phyloP scores from a whole-genome alignment of 2,113 vertebrate genomes.

The Pontoporia blainvillei region DNA sequence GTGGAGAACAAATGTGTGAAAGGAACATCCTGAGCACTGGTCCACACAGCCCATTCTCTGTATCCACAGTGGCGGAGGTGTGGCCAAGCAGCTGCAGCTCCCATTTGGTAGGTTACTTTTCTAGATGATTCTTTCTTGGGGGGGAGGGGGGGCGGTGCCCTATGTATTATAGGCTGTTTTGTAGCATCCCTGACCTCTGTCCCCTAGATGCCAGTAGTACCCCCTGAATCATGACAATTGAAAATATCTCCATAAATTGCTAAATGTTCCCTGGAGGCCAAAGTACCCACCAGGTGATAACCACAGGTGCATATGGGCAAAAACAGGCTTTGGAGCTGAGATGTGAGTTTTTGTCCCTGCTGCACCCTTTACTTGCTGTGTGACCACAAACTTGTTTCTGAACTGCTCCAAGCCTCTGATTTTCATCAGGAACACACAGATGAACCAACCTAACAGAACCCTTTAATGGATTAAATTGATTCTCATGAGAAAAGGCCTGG shows the following conservation, averaged over 20 bases:
- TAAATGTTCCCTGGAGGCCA: background rate
- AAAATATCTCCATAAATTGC: background rate
- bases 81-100: background rate
- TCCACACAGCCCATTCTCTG: background rate
- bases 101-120: background rate
- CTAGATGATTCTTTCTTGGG: background rate
- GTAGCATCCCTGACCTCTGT: background rate
- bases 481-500: background rate
- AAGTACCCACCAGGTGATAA: background rate
- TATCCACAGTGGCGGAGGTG: rapidly evolving
- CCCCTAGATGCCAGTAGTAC: background rate
- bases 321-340: background rate
- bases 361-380: background rate
- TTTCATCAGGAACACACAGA: background rate
- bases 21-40: background rate
- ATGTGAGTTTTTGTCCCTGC: background rate
- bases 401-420: background rate
- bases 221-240: background rate
- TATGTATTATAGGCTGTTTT: background rate
- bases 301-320: background rate
- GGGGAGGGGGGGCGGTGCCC: background rate
- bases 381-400: background rate
- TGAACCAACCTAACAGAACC: background rate
- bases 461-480: background rate
- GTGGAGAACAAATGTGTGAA: background rate